phyloP scores from a whole-genome alignment of 2,113 vertebrate species.

The Meleagris gallopavo region DNA sequence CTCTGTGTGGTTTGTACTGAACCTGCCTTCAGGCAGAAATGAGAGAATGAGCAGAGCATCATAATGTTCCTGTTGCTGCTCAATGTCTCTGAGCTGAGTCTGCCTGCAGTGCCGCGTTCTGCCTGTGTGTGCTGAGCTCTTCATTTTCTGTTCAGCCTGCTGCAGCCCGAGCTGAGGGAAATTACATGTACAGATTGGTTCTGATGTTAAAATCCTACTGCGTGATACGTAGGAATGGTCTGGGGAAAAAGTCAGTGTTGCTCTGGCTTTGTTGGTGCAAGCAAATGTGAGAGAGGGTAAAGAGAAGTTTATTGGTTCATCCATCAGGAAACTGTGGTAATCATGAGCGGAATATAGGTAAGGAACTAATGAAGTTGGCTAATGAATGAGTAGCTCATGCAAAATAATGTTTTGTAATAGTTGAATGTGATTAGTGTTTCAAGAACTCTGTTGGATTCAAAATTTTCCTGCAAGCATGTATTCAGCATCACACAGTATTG shows the following conservation, averaged over 20 bases:
- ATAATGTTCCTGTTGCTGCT: background rate
- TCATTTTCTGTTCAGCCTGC: background rate
- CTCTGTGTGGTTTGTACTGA: background rate
- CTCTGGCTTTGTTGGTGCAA: fast-evolving
- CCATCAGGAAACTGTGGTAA: background rate
- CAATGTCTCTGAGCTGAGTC: background rate
- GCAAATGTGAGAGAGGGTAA: background rate
- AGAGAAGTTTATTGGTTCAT: background rate
- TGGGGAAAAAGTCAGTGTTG: background rate
- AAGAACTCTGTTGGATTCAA: background rate
- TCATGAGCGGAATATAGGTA: background rate
- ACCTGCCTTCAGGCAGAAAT: background rate
- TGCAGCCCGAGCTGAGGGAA: background rate
- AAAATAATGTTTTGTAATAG: background rate
- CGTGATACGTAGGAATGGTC: background rate
- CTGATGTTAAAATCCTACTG: background rate
- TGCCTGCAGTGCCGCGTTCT: background rate
- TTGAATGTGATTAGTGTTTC: background rate
- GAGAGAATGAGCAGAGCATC: background rate
- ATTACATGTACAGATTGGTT: background rate
- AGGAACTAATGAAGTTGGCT: background rate
- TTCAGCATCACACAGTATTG: background rate
- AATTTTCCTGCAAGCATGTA: background rate
- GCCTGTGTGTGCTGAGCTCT: background rate
- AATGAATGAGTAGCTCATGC: background rate